Evolutionary conservation across 2,113 vertebrate genomes (phyloP).

Genomic region (Spea bombifrons): DNA sequence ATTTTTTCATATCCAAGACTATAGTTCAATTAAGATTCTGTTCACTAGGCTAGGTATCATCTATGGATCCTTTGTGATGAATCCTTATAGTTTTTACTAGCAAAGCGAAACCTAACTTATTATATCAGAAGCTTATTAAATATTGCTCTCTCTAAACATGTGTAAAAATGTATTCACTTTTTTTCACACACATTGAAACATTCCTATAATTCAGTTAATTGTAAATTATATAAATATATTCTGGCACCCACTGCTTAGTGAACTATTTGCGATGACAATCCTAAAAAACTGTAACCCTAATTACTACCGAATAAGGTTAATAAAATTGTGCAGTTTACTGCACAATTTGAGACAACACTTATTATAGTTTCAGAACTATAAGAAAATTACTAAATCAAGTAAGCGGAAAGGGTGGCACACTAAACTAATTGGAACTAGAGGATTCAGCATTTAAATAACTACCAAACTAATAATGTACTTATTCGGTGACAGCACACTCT

Average conservation of each 20-base stretch:
- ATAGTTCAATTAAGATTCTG: no score
- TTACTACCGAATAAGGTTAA: conserved; percentile 15
- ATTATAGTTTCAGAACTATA: conserved; percentile 24
- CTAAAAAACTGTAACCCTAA: neutral
- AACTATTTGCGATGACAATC: neutral
- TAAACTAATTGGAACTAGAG: conserved; percentile 2
- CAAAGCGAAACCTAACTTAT: no score
- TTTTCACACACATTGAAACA: no score
- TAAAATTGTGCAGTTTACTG: conserved; percentile 3
- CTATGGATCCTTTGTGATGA: no score
- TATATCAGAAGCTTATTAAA: no score
- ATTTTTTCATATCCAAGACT: no score
- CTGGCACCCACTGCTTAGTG: neutral
- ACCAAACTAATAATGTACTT: conserved; percentile 1
- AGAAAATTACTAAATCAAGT: conserved; percentile 25
- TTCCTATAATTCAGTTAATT: no score
- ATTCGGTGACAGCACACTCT: neutral
- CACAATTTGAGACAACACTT: neutral
- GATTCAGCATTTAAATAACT: conserved; percentile 28
- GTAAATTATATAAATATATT: no score
- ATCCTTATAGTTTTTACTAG: no score
- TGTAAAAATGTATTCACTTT: no score
- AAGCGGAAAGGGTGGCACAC: neutral
- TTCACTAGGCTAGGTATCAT: no score
- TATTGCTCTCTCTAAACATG: no score